phyloP scores from a whole-genome alignment of 2,888 invertebrate species.

The Amblyjoppa proteus region DNA sequence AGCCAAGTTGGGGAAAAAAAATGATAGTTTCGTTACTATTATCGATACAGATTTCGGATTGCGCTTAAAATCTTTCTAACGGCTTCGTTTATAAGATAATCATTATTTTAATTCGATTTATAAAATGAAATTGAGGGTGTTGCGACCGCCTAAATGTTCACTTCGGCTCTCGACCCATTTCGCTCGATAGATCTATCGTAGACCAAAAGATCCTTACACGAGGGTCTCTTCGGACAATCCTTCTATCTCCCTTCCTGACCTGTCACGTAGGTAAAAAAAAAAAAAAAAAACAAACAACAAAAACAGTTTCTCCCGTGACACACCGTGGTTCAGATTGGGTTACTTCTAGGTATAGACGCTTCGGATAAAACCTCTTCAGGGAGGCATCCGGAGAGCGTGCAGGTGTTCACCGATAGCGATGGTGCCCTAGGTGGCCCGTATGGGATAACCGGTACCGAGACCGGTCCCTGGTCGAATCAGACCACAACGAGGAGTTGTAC shows the following conservation, averaged over 20 bases:
- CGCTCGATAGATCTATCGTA: not conserved
- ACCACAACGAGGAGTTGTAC: slow-evolving; percentile 82
- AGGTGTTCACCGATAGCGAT: slow-evolving; percentile 68
- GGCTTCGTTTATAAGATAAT: too few species aligned
- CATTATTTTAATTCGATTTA: too few species aligned
- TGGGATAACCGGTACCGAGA: slow-evolving; percentile 61
- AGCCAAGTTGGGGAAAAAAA: too few species aligned
- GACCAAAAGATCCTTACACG: not conserved
- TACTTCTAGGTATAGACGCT: slow-evolving; percentile 83
- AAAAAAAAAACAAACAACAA: slow-evolving; percentile 21
- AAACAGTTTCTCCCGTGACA: slow-evolving; percentile 62
- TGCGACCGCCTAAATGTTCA: not conserved
- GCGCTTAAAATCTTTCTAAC: too few species aligned
- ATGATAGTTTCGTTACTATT: not conserved
- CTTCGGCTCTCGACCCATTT: not conserved
- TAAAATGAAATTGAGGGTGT: not conserved
- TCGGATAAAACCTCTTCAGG: slow-evolving; percentile 80
- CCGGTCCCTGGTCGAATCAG: slow-evolving; percentile 81
- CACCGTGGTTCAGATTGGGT: slow-evolving; percentile 81
- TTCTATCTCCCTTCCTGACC: slow-evolving; percentile 3
- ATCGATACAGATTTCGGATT: not conserved
- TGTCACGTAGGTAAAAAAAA: slow-evolving; percentile 28
- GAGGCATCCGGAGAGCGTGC: slow-evolving; percentile 77
- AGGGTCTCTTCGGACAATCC: not conserved
- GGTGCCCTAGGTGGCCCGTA: slow-evolving; percentile 64